Evolutionary conservation across 2,888 invertebrate genomes (phyloP).

Genomic region (Pantelozetes paolii): DNA sequence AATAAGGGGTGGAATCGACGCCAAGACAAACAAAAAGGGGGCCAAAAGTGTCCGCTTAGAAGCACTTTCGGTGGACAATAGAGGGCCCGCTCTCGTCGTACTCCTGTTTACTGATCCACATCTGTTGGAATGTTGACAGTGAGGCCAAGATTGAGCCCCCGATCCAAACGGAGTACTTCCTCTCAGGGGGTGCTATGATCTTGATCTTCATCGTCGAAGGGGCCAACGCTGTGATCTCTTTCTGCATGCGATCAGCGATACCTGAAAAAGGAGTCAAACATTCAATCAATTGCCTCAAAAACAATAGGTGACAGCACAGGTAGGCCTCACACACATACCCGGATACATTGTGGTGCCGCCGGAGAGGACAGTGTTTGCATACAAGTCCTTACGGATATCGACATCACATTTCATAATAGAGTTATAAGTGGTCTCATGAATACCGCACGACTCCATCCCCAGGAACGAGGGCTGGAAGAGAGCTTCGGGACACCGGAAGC

Average conservation of each 20-base stretch:
- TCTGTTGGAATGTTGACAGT: conserved; percentile 80
- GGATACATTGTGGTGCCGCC: conserved; percentile 96
- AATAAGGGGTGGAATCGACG: too few relatives aligned
- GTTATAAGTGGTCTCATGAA: conserved; percentile 86
- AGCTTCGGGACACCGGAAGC: conserved; percentile 82
- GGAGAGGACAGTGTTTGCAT: conserved; percentile 61
- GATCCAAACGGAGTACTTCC: conserved; percentile 88
- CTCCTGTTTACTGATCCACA: conserved; percentile 96
- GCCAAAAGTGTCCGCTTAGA: too few relatives aligned
- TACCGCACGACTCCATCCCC: conserved; percentile 78
- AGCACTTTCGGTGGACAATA: conserved; percentile 94
- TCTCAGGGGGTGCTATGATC: conserved; percentile 81
- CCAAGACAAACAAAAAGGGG: too few relatives aligned
- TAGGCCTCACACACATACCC: conserved; percentile 58
- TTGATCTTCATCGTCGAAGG: conserved; percentile 64
- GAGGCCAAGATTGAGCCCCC: conserved; percentile 94
- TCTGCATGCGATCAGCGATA: conserved; percentile 92
- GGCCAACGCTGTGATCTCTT: conserved; percentile 83
- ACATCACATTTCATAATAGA: conserved; percentile 94
- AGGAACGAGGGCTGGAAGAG: conserved; percentile 85
- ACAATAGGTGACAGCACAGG: too few relatives aligned
- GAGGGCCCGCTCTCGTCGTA: conserved; percentile 94
- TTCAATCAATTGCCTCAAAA: too few relatives aligned
- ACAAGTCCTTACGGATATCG: conserved; percentile 66
- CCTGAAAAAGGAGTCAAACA: not conserved